Conservation (phyloP, 2,113 vertebrate species). For the Apaloderma vittatum region DNA sequence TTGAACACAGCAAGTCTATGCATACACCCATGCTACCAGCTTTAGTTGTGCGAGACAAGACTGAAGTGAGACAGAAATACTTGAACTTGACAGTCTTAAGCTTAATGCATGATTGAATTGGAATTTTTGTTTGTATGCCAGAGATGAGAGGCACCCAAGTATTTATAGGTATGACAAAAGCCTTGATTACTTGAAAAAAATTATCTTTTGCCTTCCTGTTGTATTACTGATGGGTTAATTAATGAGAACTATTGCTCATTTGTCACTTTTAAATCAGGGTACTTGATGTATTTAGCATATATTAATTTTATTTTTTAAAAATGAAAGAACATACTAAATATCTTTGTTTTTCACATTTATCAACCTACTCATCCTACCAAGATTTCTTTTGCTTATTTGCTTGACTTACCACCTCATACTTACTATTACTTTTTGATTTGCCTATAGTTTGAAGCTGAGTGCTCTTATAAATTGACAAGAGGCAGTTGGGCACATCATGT, state of each 20-base stretch:
- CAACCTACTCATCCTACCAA: neutral
- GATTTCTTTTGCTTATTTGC: neutral
- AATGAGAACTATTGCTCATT: neutral
- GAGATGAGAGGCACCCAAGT: constrained; percentile 18
- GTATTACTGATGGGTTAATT: neutral
- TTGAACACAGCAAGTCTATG: neutral
- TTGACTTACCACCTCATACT: neutral
- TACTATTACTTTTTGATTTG: neutral
- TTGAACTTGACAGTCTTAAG: constrained; percentile 40
- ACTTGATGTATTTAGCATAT: neutral
- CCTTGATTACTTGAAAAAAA: constrained; percentile 25
- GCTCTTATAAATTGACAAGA: neutral
- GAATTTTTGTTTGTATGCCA: constrained; percentile 34
- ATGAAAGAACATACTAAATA: neutral
- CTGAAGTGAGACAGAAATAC: constrained; percentile 56
- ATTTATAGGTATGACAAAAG: constrained; percentile 22
- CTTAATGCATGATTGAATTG: constrained; percentile 52
- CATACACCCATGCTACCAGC: neutral
- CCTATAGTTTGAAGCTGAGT: neutral
- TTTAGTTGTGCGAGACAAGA: constrained; percentile 36
- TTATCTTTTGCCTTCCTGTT: neutral
- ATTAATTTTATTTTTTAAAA: neutral
- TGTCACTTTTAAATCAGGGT: neutral
- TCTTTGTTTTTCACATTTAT: neutral
- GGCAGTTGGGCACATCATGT: neutral